Base-by-base conservation (phyloP, 2,113 vertebrate species). In the Lepus europaeus region DNA sequence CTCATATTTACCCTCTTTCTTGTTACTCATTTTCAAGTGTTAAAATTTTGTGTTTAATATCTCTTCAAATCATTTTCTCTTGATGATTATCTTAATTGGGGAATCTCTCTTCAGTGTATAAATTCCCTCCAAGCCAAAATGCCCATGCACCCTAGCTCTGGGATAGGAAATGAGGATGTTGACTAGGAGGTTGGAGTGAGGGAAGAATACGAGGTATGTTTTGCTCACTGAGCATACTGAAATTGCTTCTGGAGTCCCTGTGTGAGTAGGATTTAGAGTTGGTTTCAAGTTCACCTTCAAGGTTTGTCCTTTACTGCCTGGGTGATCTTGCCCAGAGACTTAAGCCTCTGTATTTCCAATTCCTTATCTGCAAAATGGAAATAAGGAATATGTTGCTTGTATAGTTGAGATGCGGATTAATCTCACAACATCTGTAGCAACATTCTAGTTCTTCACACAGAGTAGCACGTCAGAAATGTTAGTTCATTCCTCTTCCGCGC, bases 1-100 rank as follows among this genome's bases (percentile, higher is more conserved):
- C 31, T 96, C 33, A 20, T 16, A 20, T 90, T 92, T 74, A 36
- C 61, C 93, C 78, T 86, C 36, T 90, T 84, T 49, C 31, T 95
- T 85, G 16, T 90, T 64, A 14, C 83, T 87, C 92, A 13, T 76
- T 96, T 96, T 81, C 82, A 90, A 51, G 5, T 61, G 23, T 91
- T 94, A 83, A 92, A 82, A 78, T 36, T 51, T 83, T 93, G 69
- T 9, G 9, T 68, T 76, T 92, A 72, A 20, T 7, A n/a, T 27
- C 16, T 93, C 20, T 86, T 88, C 56, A 59, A 1, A 64, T 91
- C 92, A 31, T 90, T 87, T 85, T 77, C 31, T 85, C 19, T 45
- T 79, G 39, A 64, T 79, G 39, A 64, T 87, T 92, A 64, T 85
- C 13, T n/a, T 88, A 56, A 88, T 61, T n/a, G 9, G n/a, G 13